Evolutionary conservation across 2,797 vertebrate genomes (phyloP).

Genomic region (Bovichtus variegatus): DNA sequence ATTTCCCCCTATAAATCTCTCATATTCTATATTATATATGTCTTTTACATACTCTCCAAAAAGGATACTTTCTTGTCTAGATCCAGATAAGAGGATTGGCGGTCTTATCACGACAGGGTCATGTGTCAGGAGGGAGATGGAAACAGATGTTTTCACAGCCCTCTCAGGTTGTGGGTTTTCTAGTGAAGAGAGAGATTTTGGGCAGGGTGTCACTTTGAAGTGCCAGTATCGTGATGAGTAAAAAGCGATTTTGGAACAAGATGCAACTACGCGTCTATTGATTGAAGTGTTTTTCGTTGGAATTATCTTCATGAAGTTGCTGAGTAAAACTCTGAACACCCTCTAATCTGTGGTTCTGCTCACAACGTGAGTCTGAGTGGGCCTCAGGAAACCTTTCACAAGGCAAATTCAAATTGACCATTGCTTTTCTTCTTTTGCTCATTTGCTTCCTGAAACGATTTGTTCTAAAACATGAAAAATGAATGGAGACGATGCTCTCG

Average conservation of each 20-base stretch:
- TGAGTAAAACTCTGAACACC: neutral
- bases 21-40: too few species aligned
- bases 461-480: neutral
- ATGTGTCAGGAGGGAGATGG: neutral
- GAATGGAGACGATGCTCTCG: neutral
- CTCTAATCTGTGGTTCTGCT: constrained; percentile 7
- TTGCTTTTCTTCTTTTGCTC: neutral
- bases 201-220: neutral
- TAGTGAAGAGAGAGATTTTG: neutral
- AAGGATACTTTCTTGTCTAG: neutral
- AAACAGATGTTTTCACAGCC: neutral
- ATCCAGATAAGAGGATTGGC: neutral
- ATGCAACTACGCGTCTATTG: constrained; percentile 12
- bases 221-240: constrained; percentile 7
- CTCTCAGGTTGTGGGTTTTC: neutral
- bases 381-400: neutral
- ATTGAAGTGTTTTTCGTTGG: neutral
- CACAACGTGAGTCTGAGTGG: neutral
- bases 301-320: neutral
- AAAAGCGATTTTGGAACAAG: constrained; percentile 29
- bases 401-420: neutral
- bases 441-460: neutral
- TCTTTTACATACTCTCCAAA: neutral
- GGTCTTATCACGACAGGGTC: neutral
- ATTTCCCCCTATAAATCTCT: too few species aligned